phyloP scores from a whole-genome alignment of 2,797 vertebrate genomes.

The Lates japonicus region DNA sequence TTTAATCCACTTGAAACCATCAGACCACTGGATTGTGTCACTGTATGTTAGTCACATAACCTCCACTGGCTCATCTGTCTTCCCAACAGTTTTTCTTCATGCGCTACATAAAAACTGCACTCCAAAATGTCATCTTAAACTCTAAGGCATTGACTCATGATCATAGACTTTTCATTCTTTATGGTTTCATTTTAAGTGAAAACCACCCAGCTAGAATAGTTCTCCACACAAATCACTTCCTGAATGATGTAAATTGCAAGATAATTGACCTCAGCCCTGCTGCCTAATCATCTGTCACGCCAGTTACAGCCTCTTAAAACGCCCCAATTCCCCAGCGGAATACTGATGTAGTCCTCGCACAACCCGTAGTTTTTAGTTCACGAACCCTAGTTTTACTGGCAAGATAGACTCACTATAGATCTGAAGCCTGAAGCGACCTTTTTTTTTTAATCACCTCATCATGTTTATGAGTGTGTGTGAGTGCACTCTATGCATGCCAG shows the following conservation, averaged over 20 bases:
- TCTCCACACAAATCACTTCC: slow-evolving; percentile 50
- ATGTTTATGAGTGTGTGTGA: neutral
- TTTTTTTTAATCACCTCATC: neutral
- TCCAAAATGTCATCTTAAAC: slow-evolving; percentile 19
- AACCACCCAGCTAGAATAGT: slow-evolving; percentile 42
- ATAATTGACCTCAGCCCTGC: slow-evolving; percentile 60
- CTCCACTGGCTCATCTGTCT: neutral
- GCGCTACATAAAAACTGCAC: neutral
- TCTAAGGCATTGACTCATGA: slow-evolving; percentile 2
- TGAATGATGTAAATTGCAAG: slow-evolving; percentile 51
- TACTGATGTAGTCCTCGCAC: slow-evolving; percentile 39
- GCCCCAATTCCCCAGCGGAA: slow-evolving; percentile 27
- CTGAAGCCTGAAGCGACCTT: slow-evolving; percentile 1
- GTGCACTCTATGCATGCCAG: neutral
- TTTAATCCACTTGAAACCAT: slow-evolving; percentile 10
- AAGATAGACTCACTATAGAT: neutral
- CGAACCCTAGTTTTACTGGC: slow-evolving; percentile 25
- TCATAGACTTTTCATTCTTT: slow-evolving; percentile 27
- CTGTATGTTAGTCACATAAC: slow-evolving; percentile 1
- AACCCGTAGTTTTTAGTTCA: slow-evolving; percentile 36
- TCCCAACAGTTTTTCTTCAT: slow-evolving; percentile 11
- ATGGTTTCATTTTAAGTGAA: slow-evolving; percentile 48
- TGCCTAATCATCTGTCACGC: slow-evolving; percentile 55
- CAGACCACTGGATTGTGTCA: slow-evolving; percentile 14
- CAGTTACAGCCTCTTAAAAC: slow-evolving; percentile 50